Percentiles rank a stretch among this genome's conserved stretches.
Conservation (phyloP, 2,888 invertebrate genomes). For the Eupithecia vulgata region DNA sequence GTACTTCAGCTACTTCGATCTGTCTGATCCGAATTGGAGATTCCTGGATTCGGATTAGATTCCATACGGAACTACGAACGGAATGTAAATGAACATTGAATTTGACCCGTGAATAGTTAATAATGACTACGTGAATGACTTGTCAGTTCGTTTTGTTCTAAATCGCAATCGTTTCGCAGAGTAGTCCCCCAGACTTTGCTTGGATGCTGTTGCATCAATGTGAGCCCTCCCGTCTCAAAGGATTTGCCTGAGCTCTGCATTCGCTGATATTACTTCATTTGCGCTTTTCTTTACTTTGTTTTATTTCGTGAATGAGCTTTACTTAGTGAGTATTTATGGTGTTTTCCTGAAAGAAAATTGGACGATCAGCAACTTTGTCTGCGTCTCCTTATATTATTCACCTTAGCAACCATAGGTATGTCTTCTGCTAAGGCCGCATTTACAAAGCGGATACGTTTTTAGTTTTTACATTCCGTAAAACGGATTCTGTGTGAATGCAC, state of each 20-base stretch:
- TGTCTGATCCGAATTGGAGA: neutral
- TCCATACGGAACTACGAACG: neutral
- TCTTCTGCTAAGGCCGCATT: too few relatives aligned
- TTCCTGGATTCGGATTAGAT: neutral
- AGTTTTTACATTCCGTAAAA: too few relatives aligned
- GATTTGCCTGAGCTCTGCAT: constrained; percentile 22
- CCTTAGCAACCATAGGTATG: too few relatives aligned
- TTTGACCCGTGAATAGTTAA: neutral
- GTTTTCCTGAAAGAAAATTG: neutral
- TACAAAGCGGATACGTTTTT: too few relatives aligned
- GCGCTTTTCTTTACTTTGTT: constrained; percentile 7
- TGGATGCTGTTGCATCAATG: constrained; percentile 5
- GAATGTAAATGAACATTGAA: neutral
- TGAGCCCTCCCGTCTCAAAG: constrained; percentile 15
- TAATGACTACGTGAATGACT: neutral
- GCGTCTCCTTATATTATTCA: too few relatives aligned
- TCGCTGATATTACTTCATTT: constrained; percentile 18
- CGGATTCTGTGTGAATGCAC: too few relatives aligned
- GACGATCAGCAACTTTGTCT: neutral
- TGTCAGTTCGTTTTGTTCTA: neutral
- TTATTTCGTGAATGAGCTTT: constrained; percentile 1
- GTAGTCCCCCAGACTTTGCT: neutral
- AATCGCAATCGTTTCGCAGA: neutral
- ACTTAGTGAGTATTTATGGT: neutral
- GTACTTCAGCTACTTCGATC: neutral